phyloP scores from a whole-genome alignment of 2,888 invertebrate species.

The Platynereis dumerilii region DNA sequence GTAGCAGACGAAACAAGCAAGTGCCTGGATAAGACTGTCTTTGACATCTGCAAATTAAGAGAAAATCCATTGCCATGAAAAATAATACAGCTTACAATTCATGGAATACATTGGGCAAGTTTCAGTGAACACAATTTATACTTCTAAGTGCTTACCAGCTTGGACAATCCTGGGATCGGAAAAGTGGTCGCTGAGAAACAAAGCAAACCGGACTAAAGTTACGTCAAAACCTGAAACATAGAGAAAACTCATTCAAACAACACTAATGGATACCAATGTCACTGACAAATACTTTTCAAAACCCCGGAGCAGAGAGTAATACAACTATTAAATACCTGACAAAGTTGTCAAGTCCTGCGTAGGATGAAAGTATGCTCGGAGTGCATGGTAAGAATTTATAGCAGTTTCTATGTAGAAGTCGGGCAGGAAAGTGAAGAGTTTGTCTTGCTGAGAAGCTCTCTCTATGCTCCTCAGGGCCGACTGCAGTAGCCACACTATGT shows the following conservation, averaged over 20 bases:
- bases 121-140: no score
- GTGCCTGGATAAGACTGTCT: conserved; percentile 77
- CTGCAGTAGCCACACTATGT: conserved; percentile 71
- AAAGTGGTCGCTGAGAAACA: conserved; percentile 78
- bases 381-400: conserved; percentile 71
- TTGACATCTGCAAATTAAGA: conserved; percentile 69
- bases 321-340: conserved; percentile 64
- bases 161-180: conserved; percentile 76
- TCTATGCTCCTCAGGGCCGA: conserved; percentile 71
- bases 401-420: conserved; percentile 77
- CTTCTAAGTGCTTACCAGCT: conserved; percentile 61
- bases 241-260: no score
- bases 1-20: conserved; percentile 80
- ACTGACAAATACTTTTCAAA: no score
- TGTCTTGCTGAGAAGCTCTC: conserved; percentile 69
- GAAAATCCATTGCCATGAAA: no score
- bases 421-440: conserved; percentile 75
- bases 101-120: no score
- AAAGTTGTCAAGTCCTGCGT: conserved; percentile 60
- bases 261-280: no score
- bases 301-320: no score
- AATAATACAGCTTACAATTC: no score
- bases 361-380: conserved; percentile 73
- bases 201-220: conserved; percentile 65
- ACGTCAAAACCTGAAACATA: conserved; percentile 33